Base-by-base conservation (phyloP, 2,888 invertebrate genomes). In the Rotaria macrura region DNA sequence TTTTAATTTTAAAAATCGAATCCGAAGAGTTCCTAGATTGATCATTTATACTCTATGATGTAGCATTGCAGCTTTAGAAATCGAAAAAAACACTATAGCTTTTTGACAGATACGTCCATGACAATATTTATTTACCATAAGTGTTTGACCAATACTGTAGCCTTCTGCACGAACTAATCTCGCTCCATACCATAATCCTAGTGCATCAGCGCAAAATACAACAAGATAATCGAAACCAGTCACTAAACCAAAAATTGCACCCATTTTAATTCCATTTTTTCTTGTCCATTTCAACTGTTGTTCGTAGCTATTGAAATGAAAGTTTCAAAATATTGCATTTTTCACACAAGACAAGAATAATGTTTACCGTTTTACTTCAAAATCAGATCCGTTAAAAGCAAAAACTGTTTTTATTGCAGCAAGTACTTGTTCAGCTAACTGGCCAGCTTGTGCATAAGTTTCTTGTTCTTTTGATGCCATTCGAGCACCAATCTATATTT, bases 151-250 rank as follows among this genome's bases (percentile, higher is more conserved):
- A 23, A 52, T 52, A 4, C 20, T 52, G 23, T 52, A 52, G 0
- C 93, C 92, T 65, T 94, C 89, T 85, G 95, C 94, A 57, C 94
- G 89, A 85, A 95, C 94, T 40, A 95, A 91, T 54, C 92, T 92
- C 0, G 94, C 93, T 0, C 95, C 95, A 89, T 94, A 95, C 94
- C 94, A 95, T 90, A 95, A 94, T 0, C 94, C 93, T 20, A 85
- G 43, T 29, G 85, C 85, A 83, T 85, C 83, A 23, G 57, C 85
- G 5, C 83, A 40, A 34, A 83, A 52, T 12, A 85, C 72, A 52
- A 84, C 84, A 20, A 85, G 54, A 65, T 84, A 85, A 52, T 84
- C 54, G 57, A 84, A 84, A 43, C 84, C 85, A 47, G 84, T 54
- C 23, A 85, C 29, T 38, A 84, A 84, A 40, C 85, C 85, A 72